Evolutionary conservation across 2,113 vertebrate genomes (phyloP).

Genomic region (Sialia sialis): DNA sequence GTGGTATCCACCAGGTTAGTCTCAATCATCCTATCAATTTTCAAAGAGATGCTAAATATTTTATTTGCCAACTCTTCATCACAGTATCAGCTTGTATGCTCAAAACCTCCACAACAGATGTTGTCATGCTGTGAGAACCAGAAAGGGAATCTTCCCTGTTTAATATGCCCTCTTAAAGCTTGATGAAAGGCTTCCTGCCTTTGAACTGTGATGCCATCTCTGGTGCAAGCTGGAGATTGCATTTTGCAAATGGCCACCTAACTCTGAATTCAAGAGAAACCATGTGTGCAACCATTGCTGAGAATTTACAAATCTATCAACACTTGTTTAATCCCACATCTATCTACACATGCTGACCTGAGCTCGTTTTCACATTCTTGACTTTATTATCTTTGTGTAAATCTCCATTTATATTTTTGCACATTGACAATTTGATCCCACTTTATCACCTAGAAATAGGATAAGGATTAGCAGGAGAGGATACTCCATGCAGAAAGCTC

Average conservation of each 20-base stretch:
- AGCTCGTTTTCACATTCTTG: neutral
- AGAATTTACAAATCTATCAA: neutral
- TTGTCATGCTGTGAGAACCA: neutral
- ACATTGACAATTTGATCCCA: neutral
- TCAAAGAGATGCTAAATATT: neutral
- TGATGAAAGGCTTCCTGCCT: accelerated
- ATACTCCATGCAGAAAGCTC: neutral
- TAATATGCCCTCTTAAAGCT: neutral
- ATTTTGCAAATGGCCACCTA: neutral
- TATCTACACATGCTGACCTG: neutral
- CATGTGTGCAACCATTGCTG: neutral
- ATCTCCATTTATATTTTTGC: neutral
- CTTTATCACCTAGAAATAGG: neutral
- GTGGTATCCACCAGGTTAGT: neutral
- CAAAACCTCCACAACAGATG: neutral
- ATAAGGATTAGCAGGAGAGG: neutral
- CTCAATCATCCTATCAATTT: neutral
- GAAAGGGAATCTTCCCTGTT: neutral
- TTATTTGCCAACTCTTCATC: neutral
- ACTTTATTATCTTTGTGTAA: neutral
- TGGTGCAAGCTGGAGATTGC: neutral
- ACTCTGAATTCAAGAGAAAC: neutral
- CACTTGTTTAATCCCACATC: neutral
- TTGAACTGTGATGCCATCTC: neutral
- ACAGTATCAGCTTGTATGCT: neutral